Evolutionary conservation across 1,140 invertebrate genomes (phyloP), one percentile per base, ranked within the genome.

Genomic region (Cydia splendana): DNA sequence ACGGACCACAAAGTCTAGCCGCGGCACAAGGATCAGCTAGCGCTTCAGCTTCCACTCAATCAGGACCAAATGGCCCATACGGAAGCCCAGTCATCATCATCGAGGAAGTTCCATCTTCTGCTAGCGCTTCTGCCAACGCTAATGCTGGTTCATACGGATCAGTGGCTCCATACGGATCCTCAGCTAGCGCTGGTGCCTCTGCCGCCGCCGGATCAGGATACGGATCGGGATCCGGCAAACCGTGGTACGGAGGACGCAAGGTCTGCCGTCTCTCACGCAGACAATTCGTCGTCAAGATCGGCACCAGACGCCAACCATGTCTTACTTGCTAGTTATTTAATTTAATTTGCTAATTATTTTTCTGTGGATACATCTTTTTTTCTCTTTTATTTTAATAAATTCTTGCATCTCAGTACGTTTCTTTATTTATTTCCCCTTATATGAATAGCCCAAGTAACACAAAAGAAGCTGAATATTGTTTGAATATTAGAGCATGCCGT

Each of bases 281-380:
- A 24, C 84, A 88, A 77, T 85, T 86, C 73, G 78, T 82, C 51
- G 82, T 91, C 10, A 88, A 85, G 79, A 79, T 87, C 28, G 87
- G 86, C 24, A 85, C 85, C 74, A 83, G 81, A 57, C 84, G 86
- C 45, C 81, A 76, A 69, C 81, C 82, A 34, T 91, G 88, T 51
- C 53, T 76, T n/a, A 83, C 77, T 45, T 89, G 87, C 78, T 88
- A 86, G 82, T 76, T 79, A 71, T 9, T 48, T 45, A 34, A 67
- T 75, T 77, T 67, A 71, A 71, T 9, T 65, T 80, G 30, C 65
- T 78, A 42, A 79, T 76, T 65, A 74, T 76, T 75, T 75, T 51
- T 73, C 69, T 78, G 15, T 62, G 84, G 83, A 84, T 89, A 87
- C 84, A 87, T 88, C 82, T 90, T 84, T 85, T 82, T 76, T 74